These are phyloP conservation scores for Anoplopoma fimbria DNA, from an alignment of 2,113 vertebrate genomes.

Conservation along the genomic window DNA sequence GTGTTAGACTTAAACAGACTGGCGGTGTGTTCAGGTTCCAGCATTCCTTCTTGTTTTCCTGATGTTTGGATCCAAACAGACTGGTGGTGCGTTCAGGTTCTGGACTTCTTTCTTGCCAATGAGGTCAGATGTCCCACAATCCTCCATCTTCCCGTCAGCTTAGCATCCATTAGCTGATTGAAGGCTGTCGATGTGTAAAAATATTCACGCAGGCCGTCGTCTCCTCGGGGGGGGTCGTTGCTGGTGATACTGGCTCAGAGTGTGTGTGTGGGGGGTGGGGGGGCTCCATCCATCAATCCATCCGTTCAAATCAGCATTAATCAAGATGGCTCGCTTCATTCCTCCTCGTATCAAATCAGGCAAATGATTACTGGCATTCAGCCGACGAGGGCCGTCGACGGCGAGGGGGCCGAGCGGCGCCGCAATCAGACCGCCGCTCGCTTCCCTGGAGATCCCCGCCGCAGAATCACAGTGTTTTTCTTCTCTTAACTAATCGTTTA, in stretches of 20 bases:
- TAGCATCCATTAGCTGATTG: constrained; percentile 91
- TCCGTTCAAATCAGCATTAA: constrained; percentile 93
- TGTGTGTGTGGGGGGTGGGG: background rate
- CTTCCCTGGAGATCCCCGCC: constrained; percentile 54
- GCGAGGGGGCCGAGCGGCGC: constrained; percentile 63
- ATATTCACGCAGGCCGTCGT: constrained; percentile 90
- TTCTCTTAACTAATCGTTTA: constrained; percentile 87
- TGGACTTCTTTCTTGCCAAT: background rate
- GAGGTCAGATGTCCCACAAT: background rate
- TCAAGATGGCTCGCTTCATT: constrained; percentile 92
- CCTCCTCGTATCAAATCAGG: constrained; percentile 82
- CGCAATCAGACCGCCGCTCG: constrained; percentile 70
- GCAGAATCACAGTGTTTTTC: constrained; percentile 69
- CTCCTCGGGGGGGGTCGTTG: constrained; percentile 55
- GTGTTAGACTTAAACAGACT: no score
- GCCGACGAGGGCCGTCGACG: constrained; percentile 87
- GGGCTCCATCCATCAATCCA: constrained; percentile 33
- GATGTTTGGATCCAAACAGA: constrained; percentile 57
- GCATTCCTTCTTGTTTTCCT: background rate
- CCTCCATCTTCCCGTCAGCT: constrained; percentile 76
- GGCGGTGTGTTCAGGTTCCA: constrained; percentile 16
- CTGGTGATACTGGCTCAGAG: constrained; percentile 42
- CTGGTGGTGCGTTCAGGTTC: constrained; percentile 20
- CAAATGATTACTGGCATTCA: constrained; percentile 91
- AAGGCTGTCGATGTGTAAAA: constrained; percentile 88